Conservation (phyloP, 2,797 vertebrate species). For the Phalloptychus januarius region DNA sequence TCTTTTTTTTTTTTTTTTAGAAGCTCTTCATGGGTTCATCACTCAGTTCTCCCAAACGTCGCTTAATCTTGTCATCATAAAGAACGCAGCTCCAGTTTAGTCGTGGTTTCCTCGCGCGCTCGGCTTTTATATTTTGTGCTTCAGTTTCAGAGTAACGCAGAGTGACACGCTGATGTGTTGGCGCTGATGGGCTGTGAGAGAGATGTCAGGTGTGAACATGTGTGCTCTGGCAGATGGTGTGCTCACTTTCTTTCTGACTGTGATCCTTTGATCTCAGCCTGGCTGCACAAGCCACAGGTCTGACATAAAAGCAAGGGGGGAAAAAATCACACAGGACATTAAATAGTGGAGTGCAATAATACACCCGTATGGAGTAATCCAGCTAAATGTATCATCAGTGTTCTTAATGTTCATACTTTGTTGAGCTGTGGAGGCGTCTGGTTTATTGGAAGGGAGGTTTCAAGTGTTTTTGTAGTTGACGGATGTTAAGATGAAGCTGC, state of each 20-base stretch:
- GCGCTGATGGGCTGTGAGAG: constrained; percentile 40
- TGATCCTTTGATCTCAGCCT: constrained; percentile 41
- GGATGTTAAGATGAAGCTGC: background rate
- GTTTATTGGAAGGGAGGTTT: background rate
- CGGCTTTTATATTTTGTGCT: background rate
- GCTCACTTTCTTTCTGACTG: constrained; percentile 17
- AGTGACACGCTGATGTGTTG: constrained; percentile 36
- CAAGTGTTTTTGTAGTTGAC: background rate
- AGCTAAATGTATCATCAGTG: background rate
- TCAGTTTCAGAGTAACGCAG: constrained; percentile 13
- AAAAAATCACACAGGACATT: background rate
- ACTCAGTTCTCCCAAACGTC: constrained; percentile 12
- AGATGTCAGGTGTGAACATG: constrained; percentile 49
- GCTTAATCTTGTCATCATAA: background rate
- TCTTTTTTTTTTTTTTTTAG: constrained; percentile 2
- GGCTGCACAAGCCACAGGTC: constrained; percentile 30
- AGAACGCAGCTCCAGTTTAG: constrained; percentile 3
- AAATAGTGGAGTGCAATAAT: constrained; percentile 10
- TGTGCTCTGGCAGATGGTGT: constrained; percentile 10
- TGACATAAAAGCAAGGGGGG: background rate
- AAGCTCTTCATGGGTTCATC: background rate
- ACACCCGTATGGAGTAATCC: background rate
- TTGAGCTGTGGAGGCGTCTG: background rate
- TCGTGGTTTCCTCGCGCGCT: background rate
- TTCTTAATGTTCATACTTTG: background rate